Base-by-base conservation (phyloP, 2,113 vertebrate species). In the Microcebus ravelobensis region DNA sequence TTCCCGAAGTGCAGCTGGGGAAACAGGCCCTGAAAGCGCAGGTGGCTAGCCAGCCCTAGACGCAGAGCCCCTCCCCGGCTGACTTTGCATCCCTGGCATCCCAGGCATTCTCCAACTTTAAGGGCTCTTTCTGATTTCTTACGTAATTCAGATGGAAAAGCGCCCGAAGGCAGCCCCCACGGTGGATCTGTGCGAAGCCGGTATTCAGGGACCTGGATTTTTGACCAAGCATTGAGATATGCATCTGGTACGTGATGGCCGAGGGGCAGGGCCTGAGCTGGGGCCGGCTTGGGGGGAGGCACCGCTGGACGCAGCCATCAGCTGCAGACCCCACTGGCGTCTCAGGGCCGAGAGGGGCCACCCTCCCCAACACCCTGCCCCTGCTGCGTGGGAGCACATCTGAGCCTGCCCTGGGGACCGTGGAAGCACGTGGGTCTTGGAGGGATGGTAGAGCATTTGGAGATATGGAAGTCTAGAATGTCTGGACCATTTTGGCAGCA, bases 141-240 rank as follows among this genome's bases (percentile, higher is more conserved):
- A 97, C 94, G 79, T 97, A 76, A 98, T 98, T 97, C 98, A 98
- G 98, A 98, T 98, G 98, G 98, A 97, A 98, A 97, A 98, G 98
- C 94, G 89, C 96, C 89, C 8, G 96, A 98, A 97, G 96, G 95
- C 98, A 97, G 95, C 97, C 97, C 96, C 96, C 91, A 97, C 0
- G 57, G 97, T 73, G 97, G 98, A 98, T 96, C 96, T 98, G 88
- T 98, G 95, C 87, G 87, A 96, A 98, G 98, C 95, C 95, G 90
- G 57, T 98, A 97, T 97, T 98, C 97, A 97, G 98, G 98, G 98
- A 98, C 96, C 97, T 98, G 98, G 97, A 98, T 97, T 98, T 98
- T 98, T 98, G 98, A 98, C 95, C 97, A 97, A 98, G 97, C 97
- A 79, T 98, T 98, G 97, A 98, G 97, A 98, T 97, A 91, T 93